Evolutionary conservation across 2,888 invertebrate genomes (phyloP).

Genomic region (Macroteleia sp.): DNA sequence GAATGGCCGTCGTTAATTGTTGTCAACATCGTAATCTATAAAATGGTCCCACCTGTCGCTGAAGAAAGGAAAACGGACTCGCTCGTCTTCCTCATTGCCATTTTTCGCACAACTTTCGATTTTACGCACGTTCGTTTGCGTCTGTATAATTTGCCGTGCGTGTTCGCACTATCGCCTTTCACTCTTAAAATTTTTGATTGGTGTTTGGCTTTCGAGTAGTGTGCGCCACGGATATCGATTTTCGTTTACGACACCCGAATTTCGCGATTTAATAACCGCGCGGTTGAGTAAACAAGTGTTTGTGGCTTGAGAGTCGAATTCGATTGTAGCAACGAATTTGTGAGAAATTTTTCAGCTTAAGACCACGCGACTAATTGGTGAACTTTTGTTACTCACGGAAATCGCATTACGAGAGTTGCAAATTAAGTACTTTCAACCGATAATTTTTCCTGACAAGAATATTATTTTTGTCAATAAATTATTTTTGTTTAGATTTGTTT

Average conservation of each 20-base stretch:
- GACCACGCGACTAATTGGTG: too few species aligned
- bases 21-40: conserved; percentile 39
- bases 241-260: conserved; percentile 34
- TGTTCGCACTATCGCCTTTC: conserved; percentile 58
- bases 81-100: conserved; percentile 38
- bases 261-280: conserved; percentile 30
- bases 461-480: too few species aligned
- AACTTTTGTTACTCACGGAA: too few species aligned
- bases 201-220: conserved; percentile 46
- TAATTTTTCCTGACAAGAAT: too few species aligned
- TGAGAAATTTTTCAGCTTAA: conserved; percentile 3
- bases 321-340: background rate
- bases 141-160: conserved; percentile 52
- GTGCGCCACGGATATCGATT: conserved; percentile 37
- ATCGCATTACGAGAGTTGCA: too few species aligned
- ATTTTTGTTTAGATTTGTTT: too few species aligned
- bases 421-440: too few species aligned
- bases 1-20: conserved; percentile 42
- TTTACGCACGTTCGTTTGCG: conserved; percentile 47
- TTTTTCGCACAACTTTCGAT: conserved; percentile 60
- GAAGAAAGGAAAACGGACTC: conserved; percentile 46
- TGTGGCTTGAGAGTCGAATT: conserved; percentile 8
- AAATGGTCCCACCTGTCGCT: conserved; percentile 29
- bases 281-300: conserved; percentile 11
- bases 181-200: conserved; percentile 64